These are phyloP conservation scores for Apteryx mantelli DNA, from an alignment of 2,113 vertebrate genomes.

Conservation along the genomic window DNA sequence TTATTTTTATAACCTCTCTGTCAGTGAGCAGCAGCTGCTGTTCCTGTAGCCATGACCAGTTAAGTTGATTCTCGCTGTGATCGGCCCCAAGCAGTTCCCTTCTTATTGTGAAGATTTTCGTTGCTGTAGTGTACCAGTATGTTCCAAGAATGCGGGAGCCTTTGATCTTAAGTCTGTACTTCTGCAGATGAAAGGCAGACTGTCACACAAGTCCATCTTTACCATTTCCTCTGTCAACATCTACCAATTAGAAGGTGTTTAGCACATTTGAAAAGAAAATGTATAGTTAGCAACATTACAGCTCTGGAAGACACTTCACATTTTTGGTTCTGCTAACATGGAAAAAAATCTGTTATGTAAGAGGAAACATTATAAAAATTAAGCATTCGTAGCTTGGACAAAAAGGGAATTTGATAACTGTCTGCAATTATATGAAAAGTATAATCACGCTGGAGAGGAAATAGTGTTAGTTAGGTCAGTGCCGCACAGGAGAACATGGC, in stretches of 20 bases:
- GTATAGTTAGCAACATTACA: not conserved
- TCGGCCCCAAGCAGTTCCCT: not conserved
- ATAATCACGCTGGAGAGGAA: not conserved
- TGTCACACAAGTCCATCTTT: not conserved
- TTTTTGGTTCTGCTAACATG: not conserved
- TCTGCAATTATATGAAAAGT: not conserved
- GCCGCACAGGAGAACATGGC: not conserved
- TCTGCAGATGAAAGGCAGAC: not conserved
- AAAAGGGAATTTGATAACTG: not conserved
- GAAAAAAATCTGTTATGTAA: not conserved
- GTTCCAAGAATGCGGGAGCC: not conserved
- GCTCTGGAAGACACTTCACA: not conserved
- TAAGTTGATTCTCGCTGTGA: not conserved
- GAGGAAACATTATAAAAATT: not conserved
- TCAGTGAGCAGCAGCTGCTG: not conserved
- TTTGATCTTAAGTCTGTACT: slow-evolving; percentile 6
- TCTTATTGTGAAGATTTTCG: not conserved
- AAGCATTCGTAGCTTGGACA: not conserved
- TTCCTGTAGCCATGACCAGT: not conserved
- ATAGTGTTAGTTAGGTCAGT: not conserved
- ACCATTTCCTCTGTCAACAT: not conserved
- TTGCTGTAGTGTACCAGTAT: not conserved
- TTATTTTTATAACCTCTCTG: not conserved
- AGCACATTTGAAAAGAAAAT: slow-evolving; percentile 10
- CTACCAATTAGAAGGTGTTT: not conserved